Evolutionary conservation across 2,888 invertebrate genomes (phyloP).

Genomic region (Zygothrica quintamaculata): DNA sequence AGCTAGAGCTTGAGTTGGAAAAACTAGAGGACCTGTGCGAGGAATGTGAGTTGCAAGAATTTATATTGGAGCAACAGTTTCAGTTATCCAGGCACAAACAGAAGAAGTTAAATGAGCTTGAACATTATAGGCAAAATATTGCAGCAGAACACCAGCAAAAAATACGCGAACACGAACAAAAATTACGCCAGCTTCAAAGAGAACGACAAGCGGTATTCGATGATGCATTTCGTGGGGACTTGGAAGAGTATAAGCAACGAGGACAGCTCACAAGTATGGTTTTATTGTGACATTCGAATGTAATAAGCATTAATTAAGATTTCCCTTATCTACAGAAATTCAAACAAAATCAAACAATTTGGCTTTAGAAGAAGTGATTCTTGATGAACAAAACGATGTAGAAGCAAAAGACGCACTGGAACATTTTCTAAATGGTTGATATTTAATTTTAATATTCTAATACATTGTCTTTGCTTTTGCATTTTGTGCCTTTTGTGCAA

Average conservation of each 20-base stretch:
- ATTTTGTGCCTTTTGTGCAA: slow-evolving; percentile 59
- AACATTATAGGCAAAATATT: slow-evolving; percentile 85
- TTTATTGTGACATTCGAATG: background rate
- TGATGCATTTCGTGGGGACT: slow-evolving; percentile 89
- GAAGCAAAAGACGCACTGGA: slow-evolving; percentile 87
- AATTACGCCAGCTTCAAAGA: slow-evolving; percentile 86
- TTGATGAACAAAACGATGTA: slow-evolving; percentile 86
- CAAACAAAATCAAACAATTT: slow-evolving; percentile 75
- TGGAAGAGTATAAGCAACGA: slow-evolving; percentile 87
- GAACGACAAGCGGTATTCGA: slow-evolving; percentile 89
- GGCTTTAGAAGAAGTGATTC: slow-evolving; percentile 87
- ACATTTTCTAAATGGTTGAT: slow-evolving; percentile 86
- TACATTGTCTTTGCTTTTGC: slow-evolving; percentile 9
- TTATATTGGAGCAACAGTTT: slow-evolving; percentile 87
- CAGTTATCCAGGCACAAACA: slow-evolving; percentile 88
- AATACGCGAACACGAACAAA: slow-evolving; percentile 86
- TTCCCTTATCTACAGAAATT: slow-evolving; percentile 62
- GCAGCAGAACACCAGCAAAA: slow-evolving; percentile 87
- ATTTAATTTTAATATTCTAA: background rate
- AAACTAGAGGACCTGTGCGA: slow-evolving; percentile 88
- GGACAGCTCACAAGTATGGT: slow-evolving; percentile 87
- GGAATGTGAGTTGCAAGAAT: slow-evolving; percentile 87
- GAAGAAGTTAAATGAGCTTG: slow-evolving; percentile 87
- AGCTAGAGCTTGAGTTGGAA: slow-evolving; percentile 86
- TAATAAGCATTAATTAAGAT: background rate